Evolutionary conservation across 1,140 invertebrate genomes (phyloP).

Genomic region (Drosophila kikkawai): DNA sequence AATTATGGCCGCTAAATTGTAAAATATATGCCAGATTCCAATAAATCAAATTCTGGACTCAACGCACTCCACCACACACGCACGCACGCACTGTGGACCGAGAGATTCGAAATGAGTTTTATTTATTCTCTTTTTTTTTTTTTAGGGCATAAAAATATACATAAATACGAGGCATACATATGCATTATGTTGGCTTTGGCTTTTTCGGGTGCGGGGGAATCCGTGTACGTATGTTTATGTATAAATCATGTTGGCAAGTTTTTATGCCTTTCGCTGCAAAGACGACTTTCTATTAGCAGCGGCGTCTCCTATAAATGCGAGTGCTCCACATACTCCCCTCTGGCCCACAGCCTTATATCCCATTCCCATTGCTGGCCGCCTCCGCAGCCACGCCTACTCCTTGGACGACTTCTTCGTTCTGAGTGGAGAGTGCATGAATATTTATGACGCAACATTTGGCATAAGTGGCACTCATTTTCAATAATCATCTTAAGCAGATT

Average conservation of each 20-base stretch:
- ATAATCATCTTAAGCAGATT: slow-evolving; percentile 84
- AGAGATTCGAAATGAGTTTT: slow-evolving; percentile 72
- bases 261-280: slow-evolving; percentile 70
- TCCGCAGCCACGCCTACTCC: slow-evolving; percentile 11
- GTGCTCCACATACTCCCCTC: slow-evolving; percentile 15
- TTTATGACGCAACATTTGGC: slow-evolving; percentile 83
- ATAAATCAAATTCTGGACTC: slow-evolving; percentile 73
- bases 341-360: not conserved
- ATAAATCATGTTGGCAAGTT: slow-evolving; percentile 83
- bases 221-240: slow-evolving; percentile 68
- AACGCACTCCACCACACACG: slow-evolving; percentile 15
- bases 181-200: slow-evolving; percentile 59
- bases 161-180: slow-evolving; percentile 54
- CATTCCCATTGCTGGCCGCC: not conserved
- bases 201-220: slow-evolving; percentile 35
- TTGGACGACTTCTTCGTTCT: not conserved
- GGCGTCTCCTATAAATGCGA: slow-evolving; percentile 61
- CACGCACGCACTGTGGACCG: slow-evolving; percentile 18
- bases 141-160: slow-evolving; percentile 59
- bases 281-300: slow-evolving; percentile 76
- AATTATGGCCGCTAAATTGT: slow-evolving; percentile 84
- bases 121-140: slow-evolving; percentile 13
- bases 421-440: slow-evolving; percentile 73
- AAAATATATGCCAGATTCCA: slow-evolving; percentile 80
- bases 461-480: slow-evolving; percentile 83